Conservation (phyloP, 2,113 vertebrate species). For the Thymallus thymallus region DNA sequence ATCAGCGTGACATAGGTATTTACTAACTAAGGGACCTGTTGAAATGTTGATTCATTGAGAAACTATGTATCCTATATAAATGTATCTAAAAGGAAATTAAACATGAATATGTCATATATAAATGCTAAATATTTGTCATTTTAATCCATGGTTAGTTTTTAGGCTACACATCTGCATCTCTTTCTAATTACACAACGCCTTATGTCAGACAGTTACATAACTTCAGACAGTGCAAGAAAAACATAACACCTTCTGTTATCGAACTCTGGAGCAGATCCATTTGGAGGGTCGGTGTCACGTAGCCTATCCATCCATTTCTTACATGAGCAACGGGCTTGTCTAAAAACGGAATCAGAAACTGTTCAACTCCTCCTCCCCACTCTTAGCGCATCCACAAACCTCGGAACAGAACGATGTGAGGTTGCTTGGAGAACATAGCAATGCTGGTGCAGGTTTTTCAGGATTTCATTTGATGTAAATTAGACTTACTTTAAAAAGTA, state of each 20-base stretch:
- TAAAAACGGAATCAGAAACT: slow-evolving; percentile 55
- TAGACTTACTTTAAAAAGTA: slow-evolving; percentile 19
- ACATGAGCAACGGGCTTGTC: slow-evolving; percentile 59
- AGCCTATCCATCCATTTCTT: slow-evolving; percentile 45
- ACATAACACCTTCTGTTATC: slow-evolving; percentile 16
- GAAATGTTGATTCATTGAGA: too few relatives aligned
- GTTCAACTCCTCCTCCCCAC: slow-evolving; percentile 71
- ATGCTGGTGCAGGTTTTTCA: not conserved
- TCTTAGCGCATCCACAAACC: slow-evolving; percentile 55
- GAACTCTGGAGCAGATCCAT: slow-evolving; percentile 18
- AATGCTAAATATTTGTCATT: too few relatives aligned
- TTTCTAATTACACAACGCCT: too few relatives aligned
- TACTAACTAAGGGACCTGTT: too few relatives aligned
- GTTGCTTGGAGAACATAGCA: slow-evolving; percentile 38
- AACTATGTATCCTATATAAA: too few relatives aligned
- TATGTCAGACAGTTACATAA: too few relatives aligned
- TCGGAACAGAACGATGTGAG: slow-evolving; percentile 56
- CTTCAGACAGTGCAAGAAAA: not conserved
- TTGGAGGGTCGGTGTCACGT: slow-evolving; percentile 1
- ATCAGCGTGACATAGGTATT: too few relatives aligned
- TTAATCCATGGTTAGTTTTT: too few relatives aligned
- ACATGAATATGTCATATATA: too few relatives aligned
- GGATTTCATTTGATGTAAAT: slow-evolving; percentile 38
- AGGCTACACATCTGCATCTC: too few relatives aligned
- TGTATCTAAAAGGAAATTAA: too few relatives aligned